Percentiles rank a stretch among this genome's conserved stretches.
These are phyloP conservation scores for Litocranius walleri DNA, from an alignment of 2,113 vertebrate genomes.

Conservation along the genomic window DNA sequence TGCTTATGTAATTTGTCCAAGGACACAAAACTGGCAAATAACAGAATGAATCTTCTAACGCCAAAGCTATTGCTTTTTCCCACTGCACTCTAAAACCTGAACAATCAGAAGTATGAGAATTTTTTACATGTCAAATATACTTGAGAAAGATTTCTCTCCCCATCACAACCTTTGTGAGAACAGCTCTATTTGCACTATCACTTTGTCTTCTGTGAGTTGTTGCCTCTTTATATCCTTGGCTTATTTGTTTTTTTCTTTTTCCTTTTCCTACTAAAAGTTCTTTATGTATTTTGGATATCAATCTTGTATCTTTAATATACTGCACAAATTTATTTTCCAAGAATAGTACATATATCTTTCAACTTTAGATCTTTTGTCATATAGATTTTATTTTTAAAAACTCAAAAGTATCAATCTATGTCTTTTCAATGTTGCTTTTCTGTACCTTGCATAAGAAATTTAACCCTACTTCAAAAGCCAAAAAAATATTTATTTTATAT, in stretches of 20 bases:
- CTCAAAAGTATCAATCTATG: neutral
- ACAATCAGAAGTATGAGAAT: neutral
- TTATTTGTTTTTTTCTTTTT: neutral
- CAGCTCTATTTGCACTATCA: neutral
- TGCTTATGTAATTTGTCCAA: neutral
- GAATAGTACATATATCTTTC: neutral
- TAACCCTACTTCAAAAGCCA: neutral
- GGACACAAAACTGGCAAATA: neutral
- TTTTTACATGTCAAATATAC: neutral
- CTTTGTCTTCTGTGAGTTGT: neutral
- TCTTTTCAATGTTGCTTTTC: neutral
- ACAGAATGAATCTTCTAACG: slow-evolving; percentile 11
- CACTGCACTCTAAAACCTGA: neutral
- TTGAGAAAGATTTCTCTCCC: slow-evolving; percentile 35
- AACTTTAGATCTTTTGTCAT: neutral
- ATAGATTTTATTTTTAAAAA: neutral
- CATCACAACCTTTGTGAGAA: neutral
- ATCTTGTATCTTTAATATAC: neutral
- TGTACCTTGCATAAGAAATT: neutral
- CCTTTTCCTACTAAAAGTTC: neutral
- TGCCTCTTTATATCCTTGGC: neutral
- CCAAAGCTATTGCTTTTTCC: neutral
- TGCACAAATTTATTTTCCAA: neutral
- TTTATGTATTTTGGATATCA: neutral
- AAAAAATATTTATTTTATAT: neutral